phyloP scores from a whole-genome alignment of 2,113 vertebrate species.

The Corythornis vintsioides region DNA sequence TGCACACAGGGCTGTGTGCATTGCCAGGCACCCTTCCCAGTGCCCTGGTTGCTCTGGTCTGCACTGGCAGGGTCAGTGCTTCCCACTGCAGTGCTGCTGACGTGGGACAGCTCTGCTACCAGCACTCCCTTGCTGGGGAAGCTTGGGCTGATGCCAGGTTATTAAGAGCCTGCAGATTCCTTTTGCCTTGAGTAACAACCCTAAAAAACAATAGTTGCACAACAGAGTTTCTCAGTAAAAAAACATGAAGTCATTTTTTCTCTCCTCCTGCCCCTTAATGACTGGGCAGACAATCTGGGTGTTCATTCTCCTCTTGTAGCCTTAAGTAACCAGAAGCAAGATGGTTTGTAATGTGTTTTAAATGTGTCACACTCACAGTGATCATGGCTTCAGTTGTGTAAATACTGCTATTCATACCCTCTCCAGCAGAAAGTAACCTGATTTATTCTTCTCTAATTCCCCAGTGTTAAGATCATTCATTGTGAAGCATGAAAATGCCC shows the following conservation, averaged over 20 bases:
- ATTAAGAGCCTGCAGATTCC: neutral
- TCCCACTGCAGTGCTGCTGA: neutral
- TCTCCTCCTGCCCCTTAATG: neutral
- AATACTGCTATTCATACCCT: neutral
- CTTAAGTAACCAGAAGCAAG: neutral
- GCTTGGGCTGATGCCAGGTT: neutral
- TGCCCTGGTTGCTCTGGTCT: accelerated
- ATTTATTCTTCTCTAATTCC: neutral
- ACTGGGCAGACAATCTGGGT: neutral
- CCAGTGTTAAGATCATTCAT: neutral
- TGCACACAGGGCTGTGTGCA: neutral
- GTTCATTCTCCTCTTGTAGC: neutral
- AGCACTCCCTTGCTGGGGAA: neutral
- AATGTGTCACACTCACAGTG: neutral
- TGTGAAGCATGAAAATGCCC: neutral
- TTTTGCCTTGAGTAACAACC: constrained; percentile 48
- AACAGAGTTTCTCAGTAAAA: neutral
- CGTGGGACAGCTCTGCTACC: neutral
- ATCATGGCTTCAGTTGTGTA: neutral
- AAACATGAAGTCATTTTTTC: neutral
- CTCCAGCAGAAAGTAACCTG: neutral
- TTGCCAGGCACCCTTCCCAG: accelerated
- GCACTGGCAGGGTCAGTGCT: neutral
- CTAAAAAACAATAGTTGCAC: constrained; percentile 2
- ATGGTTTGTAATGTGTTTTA: neutral